phyloP scores from a whole-genome alignment of 1,140 invertebrate species.

The Trachelipus rathkii region DNA sequence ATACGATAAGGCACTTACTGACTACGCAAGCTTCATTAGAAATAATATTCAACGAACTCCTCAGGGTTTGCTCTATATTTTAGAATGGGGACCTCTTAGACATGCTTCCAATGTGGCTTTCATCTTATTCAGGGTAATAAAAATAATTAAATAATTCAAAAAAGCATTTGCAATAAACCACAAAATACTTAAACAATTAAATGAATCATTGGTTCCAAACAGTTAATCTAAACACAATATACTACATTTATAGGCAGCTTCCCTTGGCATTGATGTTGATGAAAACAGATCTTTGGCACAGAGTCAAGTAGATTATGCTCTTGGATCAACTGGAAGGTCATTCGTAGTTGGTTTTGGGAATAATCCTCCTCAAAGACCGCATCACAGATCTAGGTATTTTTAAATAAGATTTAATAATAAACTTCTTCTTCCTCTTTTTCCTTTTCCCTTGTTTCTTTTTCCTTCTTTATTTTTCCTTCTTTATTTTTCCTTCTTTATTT shows the following conservation, averaged over 20 bases:
- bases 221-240: no score
- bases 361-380: conserved; percentile 48
- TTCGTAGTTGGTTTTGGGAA: conserved; percentile 62
- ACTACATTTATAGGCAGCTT: conserved; percentile 48
- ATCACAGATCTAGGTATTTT: conserved; percentile 24
- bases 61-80: conserved; percentile 27
- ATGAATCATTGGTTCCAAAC: no score
- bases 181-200: no score
- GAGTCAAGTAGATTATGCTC: conserved; percentile 61
- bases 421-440: no score
- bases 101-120: conserved; percentile 28
- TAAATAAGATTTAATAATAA: no score
- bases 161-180: no score
- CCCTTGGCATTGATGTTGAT: conserved; percentile 49
- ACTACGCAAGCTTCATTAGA: no score
- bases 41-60: conserved; percentile 18
- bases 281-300: conserved; percentile 57
- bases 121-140: conserved; percentile 42
- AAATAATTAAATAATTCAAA: no score
- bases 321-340: conserved; percentile 60
- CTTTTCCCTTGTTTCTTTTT: no score
- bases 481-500: no score
- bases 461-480: no score
- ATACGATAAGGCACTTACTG: no score
- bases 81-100: conserved; percentile 28